These are phyloP conservation scores for Anguilla anguilla DNA, from an alignment of 2,797 vertebrate species.

Conservation along the genomic window DNA sequence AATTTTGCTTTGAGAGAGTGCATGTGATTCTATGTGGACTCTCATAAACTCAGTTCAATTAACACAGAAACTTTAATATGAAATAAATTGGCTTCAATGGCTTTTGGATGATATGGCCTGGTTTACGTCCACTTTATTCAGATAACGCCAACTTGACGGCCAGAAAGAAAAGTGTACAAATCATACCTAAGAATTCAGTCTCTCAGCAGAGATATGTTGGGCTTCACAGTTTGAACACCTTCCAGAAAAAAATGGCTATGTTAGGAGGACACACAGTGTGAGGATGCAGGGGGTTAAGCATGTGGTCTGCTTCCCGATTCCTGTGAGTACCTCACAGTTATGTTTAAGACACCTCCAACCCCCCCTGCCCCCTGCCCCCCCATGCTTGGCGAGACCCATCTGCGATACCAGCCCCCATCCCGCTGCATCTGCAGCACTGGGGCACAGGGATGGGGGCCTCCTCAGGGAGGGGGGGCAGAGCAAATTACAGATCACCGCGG, in stretches of 20 bases:
- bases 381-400: slow-evolving; percentile 53
- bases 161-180: background rate
- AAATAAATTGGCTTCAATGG: background rate
- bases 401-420: slow-evolving; percentile 55
- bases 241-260: background rate
- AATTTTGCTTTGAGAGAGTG: no score
- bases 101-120: no score
- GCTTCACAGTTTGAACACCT: no score
- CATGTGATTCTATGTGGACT: no score
- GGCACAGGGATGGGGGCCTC: slow-evolving; percentile 64
- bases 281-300: slow-evolving; percentile 1
- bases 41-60: no score
- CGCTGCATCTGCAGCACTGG: slow-evolving; percentile 68
- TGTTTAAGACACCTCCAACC: background rate
- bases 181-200: background rate
- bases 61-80: no score
- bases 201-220: background rate
- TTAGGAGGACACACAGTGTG: background rate
- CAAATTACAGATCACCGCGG: slow-evolving; percentile 73
- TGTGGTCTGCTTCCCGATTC: background rate
- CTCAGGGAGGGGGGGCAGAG: slow-evolving; percentile 65
- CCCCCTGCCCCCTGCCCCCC: slow-evolving; percentile 6
- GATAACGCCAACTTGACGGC: background rate
- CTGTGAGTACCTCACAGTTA: slow-evolving; percentile 15
- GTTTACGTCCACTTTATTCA: background rate